These are phyloP conservation scores for Pterobdella sp. DNA, from an alignment of 2,888 invertebrate genomes.

Conservation along the genomic window DNA sequence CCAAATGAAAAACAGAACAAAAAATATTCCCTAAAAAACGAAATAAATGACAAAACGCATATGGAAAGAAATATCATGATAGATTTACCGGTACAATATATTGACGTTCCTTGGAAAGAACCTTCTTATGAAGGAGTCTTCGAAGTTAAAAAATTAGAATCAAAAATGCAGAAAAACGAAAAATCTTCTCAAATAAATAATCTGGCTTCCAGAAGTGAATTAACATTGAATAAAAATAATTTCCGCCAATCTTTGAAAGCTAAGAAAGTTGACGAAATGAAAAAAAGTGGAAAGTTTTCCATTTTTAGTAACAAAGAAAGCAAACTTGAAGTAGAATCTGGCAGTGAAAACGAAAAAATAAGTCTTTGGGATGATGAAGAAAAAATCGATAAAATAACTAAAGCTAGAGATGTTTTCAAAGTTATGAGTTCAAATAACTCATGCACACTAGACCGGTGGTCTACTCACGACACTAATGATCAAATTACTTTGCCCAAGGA, in stretches of 20 bases:
- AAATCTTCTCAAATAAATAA: background rate
- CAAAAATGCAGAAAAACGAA: background rate
- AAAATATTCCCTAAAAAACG: background rate
- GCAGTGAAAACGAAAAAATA: background rate
- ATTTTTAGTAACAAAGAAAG: background rate
- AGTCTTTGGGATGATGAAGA: background rate
- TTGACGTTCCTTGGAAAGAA: slow-evolving; percentile 44
- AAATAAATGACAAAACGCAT: slow-evolving; percentile 2
- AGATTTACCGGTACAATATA: slow-evolving; percentile 3
- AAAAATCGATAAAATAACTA: background rate
- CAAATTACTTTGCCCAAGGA: no score
- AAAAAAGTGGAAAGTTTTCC: background rate
- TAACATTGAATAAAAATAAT: background rate
- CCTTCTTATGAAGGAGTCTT: slow-evolving; percentile 41
- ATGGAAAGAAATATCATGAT: background rate
- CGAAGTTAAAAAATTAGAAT: background rate
- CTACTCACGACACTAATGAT: no score
- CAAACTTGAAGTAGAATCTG: background rate
- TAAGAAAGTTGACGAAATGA: background rate
- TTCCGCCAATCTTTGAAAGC: background rate
- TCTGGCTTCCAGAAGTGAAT: background rate
- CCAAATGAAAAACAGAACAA: background rate
- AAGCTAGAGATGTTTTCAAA: background rate
- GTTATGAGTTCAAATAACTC: no score
- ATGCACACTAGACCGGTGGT: no score